These are phyloP conservation scores for Psittacula cyanocephala DNA, from an alignment of 2,113 vertebrate species.

Conservation along the genomic window DNA sequence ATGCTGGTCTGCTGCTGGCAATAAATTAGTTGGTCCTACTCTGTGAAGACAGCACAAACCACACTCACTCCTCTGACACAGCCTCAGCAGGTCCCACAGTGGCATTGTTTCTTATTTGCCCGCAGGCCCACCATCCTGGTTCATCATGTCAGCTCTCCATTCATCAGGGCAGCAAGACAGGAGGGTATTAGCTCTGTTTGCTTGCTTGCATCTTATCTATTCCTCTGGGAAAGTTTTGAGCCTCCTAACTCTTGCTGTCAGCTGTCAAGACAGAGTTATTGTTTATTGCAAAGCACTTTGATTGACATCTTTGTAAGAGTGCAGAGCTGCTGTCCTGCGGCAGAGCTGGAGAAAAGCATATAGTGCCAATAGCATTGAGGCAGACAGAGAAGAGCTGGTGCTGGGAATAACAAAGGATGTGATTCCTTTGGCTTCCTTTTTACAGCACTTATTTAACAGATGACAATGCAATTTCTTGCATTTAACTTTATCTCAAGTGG, in stretches of 20 bases:
- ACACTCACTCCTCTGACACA: rapidly evolving
- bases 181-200: background rate
- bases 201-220: background rate
- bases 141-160: background rate
- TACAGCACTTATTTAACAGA: background rate
- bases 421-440: background rate
- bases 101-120: background rate
- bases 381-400: background rate
- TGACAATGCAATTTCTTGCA: background rate
- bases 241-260: background rate
- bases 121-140: background rate
- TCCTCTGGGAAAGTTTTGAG: background rate
- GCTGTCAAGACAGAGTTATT: background rate
- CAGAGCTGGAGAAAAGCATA: background rate
- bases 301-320: background rate
- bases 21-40: background rate
- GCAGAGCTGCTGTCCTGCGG: background rate
- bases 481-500: background rate
- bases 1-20: background rate
- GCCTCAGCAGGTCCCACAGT: rapidly evolving
- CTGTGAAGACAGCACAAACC: background rate
- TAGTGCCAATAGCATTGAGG: background rate
- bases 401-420: background rate
- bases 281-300: background rate
- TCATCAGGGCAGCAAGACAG: background rate